A percentile compares a stretch with the other conserved stretches of the same genome.
Evolutionary conservation across 2,888 invertebrate genomes (phyloP).

Genomic region (Atethmia centrago): DNA sequence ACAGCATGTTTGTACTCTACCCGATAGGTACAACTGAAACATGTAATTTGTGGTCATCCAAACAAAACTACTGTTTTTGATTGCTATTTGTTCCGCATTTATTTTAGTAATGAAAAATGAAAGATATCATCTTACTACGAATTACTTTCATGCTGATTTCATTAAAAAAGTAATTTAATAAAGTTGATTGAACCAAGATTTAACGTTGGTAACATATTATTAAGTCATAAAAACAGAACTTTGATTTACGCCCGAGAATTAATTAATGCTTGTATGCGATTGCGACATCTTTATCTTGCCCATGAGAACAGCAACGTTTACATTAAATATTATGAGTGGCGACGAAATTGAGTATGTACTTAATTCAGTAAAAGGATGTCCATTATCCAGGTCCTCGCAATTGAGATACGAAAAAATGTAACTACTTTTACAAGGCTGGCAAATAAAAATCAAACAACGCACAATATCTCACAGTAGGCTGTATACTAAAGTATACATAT

Average conservation of each 20-base stretch:
- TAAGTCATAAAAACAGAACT: conserved; percentile 63
- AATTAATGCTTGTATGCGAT: conserved; percentile 58
- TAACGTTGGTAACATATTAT: conserved; percentile 61
- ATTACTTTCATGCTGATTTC: conserved; percentile 63
- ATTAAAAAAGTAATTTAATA: conserved; percentile 70
- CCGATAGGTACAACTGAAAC: conserved; percentile 45
- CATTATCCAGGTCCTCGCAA: conserved; percentile 36
- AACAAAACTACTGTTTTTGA: conserved; percentile 67
- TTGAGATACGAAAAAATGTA: conserved; percentile 52
- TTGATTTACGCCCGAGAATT: conserved; percentile 65
- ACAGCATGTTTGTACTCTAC: conserved; percentile 54
- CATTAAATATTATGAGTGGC: conserved; percentile 41
- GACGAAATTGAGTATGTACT: conserved; percentile 35
- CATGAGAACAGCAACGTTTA: conserved; percentile 48
- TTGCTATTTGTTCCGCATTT: conserved; percentile 62
- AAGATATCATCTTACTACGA: conserved; percentile 61
- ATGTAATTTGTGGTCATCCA: conserved; percentile 66
- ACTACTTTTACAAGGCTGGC: conserved; percentile 46
- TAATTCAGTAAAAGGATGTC: conserved; percentile 39
- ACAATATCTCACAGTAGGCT: conserved; percentile 53
- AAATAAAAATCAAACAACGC: conserved; percentile 63
- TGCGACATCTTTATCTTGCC: conserved; percentile 62
- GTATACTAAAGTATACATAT: conserved; percentile 66
- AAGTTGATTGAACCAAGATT: conserved; percentile 65
- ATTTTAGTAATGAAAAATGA: conserved; percentile 63